These are phyloP conservation scores for Crematogaster levior DNA, from an alignment of 2,888 invertebrate genomes.

Conservation along the genomic window DNA sequence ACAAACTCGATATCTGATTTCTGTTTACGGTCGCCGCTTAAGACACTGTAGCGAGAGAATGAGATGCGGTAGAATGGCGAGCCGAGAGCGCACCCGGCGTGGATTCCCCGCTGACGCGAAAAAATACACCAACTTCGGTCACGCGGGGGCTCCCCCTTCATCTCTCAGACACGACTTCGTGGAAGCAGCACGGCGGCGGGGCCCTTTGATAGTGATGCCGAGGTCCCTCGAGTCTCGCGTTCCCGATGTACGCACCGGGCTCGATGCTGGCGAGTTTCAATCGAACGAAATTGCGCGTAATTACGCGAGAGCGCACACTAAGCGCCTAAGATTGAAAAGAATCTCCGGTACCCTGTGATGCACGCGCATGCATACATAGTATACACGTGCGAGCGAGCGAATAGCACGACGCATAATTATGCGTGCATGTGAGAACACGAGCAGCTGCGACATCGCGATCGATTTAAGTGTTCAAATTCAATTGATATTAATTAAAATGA, in stretches of 20 bases:
- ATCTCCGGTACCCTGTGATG: conserved; percentile 66
- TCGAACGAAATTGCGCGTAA: conserved; percentile 79
- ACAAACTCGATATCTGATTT: conserved; percentile 42
- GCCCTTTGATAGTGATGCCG: conserved; percentile 71
- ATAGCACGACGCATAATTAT: conserved; percentile 72
- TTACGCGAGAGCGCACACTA: conserved; percentile 73
- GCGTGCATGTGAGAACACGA: conserved; percentile 69
- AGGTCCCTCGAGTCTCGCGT: conserved; percentile 53
- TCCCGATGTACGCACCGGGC: conserved; percentile 58
- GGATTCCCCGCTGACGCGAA: conserved; percentile 42
- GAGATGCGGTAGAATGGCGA: not conserved
- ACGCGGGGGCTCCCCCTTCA: not conserved
- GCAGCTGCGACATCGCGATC: conserved; percentile 68
- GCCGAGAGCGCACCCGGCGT: not conserved
- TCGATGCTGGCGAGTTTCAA: conserved; percentile 73
- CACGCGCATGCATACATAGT: not conserved
- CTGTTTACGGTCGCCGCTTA: conserved; percentile 30
- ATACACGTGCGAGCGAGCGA: conserved; percentile 29
- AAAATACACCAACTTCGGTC: conserved; percentile 55
- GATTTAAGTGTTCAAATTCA: conserved; percentile 80
- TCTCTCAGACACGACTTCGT: conserved; percentile 51
- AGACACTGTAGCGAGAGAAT: not conserved
- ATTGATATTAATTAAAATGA: conserved; percentile 83
- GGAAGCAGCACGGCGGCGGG: conserved; percentile 71
- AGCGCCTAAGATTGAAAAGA: conserved; percentile 79